These are phyloP conservation scores for Heteractis magnifica DNA, from an alignment of 92 coral and sea anemone species.

Conservation along the genomic window DNA sequence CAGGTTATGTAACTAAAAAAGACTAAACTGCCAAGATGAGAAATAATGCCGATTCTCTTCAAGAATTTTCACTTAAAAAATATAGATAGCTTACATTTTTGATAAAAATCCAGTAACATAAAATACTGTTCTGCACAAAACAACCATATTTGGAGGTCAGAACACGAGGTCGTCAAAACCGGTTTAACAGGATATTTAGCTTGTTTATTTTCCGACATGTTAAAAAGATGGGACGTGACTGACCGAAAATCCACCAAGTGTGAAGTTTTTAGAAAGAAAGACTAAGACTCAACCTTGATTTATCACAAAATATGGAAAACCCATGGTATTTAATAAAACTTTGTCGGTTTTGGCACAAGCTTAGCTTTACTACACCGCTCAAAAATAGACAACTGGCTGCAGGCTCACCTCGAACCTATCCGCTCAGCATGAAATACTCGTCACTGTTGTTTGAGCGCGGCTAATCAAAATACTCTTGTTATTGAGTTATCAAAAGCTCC, in stretches of 20 bases:
- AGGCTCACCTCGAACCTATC: not conserved
- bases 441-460: not conserved
- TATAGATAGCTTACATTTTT: not conserved
- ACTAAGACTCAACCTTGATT: not conserved
- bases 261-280: not conserved
- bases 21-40: not conserved
- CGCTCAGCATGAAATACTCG: not conserved
- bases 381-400: not conserved
- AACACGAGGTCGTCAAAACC: slow-evolving; percentile 7
- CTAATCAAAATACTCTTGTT: not conserved
- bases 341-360: not conserved
- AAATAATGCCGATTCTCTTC: not conserved
- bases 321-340: not conserved
- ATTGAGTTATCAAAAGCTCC: not conserved
- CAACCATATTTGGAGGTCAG: not conserved
- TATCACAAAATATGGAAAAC: not conserved
- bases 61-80: not conserved
- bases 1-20: not conserved
- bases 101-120: not conserved
- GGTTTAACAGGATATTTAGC: not conserved
- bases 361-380: not conserved
- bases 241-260: not conserved
- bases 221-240: not conserved
- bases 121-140: not conserved
- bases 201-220: not conserved